Evolutionary conservation across 2,797 vertebrate species (phyloP).

Genomic region (Cuniculus paca): DNA sequence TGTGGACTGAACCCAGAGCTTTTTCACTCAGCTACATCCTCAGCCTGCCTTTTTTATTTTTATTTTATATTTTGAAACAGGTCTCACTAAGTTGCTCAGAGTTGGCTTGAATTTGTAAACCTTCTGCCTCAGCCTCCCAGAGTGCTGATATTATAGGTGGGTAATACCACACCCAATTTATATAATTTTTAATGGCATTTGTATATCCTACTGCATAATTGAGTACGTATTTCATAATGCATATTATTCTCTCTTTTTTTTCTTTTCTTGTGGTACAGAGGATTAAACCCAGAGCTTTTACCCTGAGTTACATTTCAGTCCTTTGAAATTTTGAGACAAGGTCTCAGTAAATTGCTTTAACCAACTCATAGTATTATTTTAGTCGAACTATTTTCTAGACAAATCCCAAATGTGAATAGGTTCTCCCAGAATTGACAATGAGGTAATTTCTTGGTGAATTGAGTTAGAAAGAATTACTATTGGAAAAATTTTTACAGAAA

Average conservation of each 20-base stretch:
- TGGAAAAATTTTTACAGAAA: slow-evolving; percentile 34
- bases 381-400: not conserved
- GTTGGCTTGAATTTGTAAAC: not conserved
- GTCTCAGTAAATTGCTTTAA: not conserved
- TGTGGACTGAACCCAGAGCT: not conserved
- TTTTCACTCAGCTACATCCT: not conserved
- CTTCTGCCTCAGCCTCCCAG: not conserved
- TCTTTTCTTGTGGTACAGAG: not conserved
- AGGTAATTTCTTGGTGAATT: slow-evolving; percentile 34
- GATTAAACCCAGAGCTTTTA: not conserved
- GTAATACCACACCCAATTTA: not conserved
- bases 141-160: not conserved
- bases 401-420: slow-evolving; percentile 17
- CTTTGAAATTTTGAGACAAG: not conserved
- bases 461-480: not conserved
- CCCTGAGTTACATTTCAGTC: not conserved
- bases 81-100: not conserved
- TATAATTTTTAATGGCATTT: not conserved
- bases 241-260: not conserved
- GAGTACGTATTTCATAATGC: not conserved
- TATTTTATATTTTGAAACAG: not conserved
- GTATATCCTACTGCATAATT: not conserved
- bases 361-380: not conserved
- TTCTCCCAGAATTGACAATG: not conserved
- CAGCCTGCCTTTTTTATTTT: not conserved